Conservation (phyloP, 2,113 vertebrate species). For the Struthio camelus region DNA sequence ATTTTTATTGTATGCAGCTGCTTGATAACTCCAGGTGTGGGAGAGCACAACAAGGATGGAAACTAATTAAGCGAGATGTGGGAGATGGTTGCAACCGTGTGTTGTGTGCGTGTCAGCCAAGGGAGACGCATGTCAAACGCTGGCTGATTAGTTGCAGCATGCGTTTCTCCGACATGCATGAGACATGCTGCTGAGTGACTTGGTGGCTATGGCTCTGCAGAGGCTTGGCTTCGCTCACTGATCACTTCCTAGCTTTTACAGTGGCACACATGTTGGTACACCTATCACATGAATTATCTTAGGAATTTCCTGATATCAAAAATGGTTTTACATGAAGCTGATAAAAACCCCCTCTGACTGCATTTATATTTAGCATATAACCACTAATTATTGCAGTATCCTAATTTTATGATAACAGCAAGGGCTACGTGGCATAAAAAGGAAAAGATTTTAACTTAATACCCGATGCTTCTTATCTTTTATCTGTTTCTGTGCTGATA, state of each 20-base stretch:
- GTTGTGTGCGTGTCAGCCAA: constrained; percentile 23
- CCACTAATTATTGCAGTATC: not conserved
- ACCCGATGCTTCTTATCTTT: not conserved
- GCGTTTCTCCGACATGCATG: not conserved
- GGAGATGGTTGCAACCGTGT: constrained; percentile 27
- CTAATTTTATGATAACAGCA: not conserved
- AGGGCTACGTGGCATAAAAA: not conserved
- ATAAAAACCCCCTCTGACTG: not conserved
- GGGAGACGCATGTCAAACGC: constrained; percentile 21
- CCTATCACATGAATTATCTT: not conserved
- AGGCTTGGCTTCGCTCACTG: not conserved
- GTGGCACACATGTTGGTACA: accelerated
- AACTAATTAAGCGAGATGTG: constrained; percentile 51
- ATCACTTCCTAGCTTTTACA: accelerated
- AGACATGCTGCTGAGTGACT: not conserved
- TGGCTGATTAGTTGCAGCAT: constrained; percentile 2
- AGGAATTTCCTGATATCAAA: not conserved
- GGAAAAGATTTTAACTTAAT: not conserved
- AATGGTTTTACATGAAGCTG: not conserved
- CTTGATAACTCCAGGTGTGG: constrained; percentile 59
- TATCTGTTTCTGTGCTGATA: not conserved
- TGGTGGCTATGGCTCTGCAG: not conserved
- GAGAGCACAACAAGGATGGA: not conserved
- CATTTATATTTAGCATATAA: not conserved
- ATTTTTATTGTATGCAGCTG: constrained; percentile 24